Percentiles rank a stretch among this genome's conserved stretches.
These are phyloP conservation scores for Psophia crepitans DNA, from an alignment of 2,113 vertebrate species.

Conservation along the genomic window DNA sequence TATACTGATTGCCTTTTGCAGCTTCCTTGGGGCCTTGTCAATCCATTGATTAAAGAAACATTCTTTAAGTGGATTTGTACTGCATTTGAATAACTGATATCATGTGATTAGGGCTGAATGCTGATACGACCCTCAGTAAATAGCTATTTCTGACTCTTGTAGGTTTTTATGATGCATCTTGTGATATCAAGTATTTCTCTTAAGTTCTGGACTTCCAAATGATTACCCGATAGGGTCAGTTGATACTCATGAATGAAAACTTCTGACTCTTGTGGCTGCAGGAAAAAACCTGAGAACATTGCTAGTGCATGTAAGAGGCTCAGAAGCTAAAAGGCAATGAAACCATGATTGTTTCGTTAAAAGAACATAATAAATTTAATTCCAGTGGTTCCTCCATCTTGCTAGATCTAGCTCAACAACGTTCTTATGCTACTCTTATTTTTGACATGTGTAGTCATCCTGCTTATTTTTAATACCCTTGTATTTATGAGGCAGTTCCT, in stretches of 20 bases:
- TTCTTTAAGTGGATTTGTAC: constrained; percentile 29
- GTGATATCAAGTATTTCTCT: not conserved
- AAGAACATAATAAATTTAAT: not conserved
- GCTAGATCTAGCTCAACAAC: not conserved
- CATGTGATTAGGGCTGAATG: not conserved
- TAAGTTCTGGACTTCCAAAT: not conserved
- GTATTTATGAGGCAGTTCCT: not conserved
- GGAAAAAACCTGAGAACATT: not conserved
- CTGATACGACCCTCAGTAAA: not conserved
- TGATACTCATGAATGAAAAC: not conserved
- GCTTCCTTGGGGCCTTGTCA: constrained; percentile 37
- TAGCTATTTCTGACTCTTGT: not conserved
- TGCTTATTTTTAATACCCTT: not conserved
- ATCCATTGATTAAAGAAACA: constrained; percentile 48
- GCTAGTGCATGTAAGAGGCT: not conserved
- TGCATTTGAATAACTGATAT: constrained; percentile 15
- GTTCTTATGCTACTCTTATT: not conserved
- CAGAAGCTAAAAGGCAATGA: not conserved
- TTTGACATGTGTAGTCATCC: not conserved
- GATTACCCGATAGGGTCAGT: not conserved
- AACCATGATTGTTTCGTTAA: not conserved
- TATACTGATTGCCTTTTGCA: constrained; percentile 43
- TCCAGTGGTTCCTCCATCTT: not conserved
- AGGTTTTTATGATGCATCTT: not conserved
- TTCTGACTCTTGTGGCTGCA: not conserved